Evolutionary conservation across 2,888 invertebrate genomes (phyloP).

Genomic region (Timandra comae): DNA sequence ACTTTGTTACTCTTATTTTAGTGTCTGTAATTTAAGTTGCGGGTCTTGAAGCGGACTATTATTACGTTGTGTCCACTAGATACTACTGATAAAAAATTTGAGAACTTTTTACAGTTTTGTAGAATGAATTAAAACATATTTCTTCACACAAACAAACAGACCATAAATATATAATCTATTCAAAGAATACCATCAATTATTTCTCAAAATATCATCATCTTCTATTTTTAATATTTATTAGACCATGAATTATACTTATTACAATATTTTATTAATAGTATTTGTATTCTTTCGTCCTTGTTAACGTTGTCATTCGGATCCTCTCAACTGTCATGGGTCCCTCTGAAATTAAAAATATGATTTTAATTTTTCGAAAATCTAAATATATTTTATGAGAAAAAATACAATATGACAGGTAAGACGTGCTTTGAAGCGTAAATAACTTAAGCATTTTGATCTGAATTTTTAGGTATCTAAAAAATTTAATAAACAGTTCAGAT

Average conservation of each 20-base stretch:
- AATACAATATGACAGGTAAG: no score
- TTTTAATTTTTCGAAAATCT: background rate
- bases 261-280: slow-evolving; percentile 20
- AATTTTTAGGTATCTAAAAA: no score
- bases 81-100: slow-evolving; percentile 20
- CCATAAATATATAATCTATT: no score
- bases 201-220: background rate
- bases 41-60: no score
- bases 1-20: no score
- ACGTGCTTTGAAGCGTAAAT: no score
- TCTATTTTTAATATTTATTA: background rate
- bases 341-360: slow-evolving; percentile 28
- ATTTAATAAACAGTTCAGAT: no score
- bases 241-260: background rate
- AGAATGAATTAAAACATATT: background rate
- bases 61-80: no score
- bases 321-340: slow-evolving; percentile 36
- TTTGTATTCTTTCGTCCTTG: slow-evolving; percentile 31
- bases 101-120: slow-evolving; percentile 30
- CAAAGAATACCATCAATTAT: no score
- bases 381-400: background rate
- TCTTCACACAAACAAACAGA: background rate
- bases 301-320: slow-evolving; percentile 28
- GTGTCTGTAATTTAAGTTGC: no score
- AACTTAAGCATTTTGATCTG: no score